Conservation (phyloP, 2,888 invertebrate genomes). For the Aphodius granarius region DNA sequence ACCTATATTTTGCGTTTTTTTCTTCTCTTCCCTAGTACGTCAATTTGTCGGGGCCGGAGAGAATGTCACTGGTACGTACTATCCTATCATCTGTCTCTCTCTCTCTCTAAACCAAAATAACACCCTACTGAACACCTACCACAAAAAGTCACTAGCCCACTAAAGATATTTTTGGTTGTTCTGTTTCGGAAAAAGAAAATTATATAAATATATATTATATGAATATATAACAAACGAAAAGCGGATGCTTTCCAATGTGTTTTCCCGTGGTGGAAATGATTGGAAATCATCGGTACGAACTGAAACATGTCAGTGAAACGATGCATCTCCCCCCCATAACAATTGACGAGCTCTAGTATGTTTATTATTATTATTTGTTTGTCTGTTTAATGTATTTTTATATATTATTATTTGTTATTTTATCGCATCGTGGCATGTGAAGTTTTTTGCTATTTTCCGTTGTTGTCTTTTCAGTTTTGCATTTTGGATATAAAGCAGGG, state of each 20-base stretch:
- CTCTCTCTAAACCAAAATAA: conserved; percentile 1
- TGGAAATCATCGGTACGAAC: conserved; percentile 21
- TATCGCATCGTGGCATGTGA: conserved; percentile 53
- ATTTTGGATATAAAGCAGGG: conserved; percentile 45
- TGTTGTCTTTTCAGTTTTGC: conserved; percentile 33
- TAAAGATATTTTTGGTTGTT: conserved; percentile 49
- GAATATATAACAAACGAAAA: neutral
- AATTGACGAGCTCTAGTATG: conserved; percentile 47
- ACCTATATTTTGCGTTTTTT: conserved; percentile 57
- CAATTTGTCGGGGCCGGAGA: conserved; percentile 58
- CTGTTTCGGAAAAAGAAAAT: conserved; percentile 43
- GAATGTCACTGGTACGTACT: conserved; percentile 57
- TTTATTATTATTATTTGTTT: conserved; percentile 32
- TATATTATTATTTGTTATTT: conserved; percentile 36
- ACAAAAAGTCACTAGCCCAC: conserved; percentile 38
- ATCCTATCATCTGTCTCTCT: conserved; percentile 49
- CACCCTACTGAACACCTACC: conserved; percentile 8
- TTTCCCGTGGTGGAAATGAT: conserved; percentile 17
- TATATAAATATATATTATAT: neutral
- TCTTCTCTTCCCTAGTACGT: conserved; percentile 58
- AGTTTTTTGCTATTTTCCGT: conserved; percentile 40
- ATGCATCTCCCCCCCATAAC: conserved; percentile 47
- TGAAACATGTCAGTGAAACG: conserved; percentile 29
- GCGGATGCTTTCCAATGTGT: conserved; percentile 7
- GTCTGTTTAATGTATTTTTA: conserved; percentile 38